A percentile compares a stretch with the other conserved stretches of the same genome.
Conservation (phyloP, 2,888 invertebrate species). For the Dasysyrphus tricinctus region DNA sequence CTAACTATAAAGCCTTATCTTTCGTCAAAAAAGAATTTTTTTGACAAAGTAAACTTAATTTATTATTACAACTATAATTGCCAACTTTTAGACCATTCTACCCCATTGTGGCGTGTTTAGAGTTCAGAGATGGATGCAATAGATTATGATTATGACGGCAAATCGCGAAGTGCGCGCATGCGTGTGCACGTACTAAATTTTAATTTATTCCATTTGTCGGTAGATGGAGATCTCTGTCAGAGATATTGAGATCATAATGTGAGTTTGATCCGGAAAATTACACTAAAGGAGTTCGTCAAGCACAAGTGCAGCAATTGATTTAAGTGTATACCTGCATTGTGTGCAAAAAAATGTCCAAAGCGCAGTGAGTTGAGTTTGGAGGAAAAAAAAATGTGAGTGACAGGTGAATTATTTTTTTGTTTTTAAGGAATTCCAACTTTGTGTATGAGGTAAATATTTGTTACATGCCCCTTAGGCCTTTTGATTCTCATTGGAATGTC, state of each 20-base stretch:
- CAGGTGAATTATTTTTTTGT: constrained; percentile 35
- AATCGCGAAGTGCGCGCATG: constrained; percentile 51
- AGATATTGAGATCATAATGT: constrained; percentile 64
- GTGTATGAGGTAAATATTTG: not conserved
- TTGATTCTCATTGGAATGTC: constrained; percentile 33
- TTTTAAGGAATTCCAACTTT: constrained; percentile 51
- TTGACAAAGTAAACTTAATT: too few species aligned
- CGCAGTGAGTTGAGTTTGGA: constrained; percentile 8
- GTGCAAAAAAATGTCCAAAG: not conserved
- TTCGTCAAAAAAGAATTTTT: too few species aligned
- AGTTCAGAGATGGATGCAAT: constrained; percentile 50
- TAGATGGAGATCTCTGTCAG: constrained; percentile 64
- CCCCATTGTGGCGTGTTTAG: not conserved
- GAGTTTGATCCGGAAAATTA: constrained; percentile 57
- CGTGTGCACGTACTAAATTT: constrained; percentile 60
- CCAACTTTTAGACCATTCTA: not conserved
- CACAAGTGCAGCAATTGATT: constrained; percentile 28
- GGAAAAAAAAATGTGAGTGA: constrained; percentile 26
- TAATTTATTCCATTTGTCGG: constrained; percentile 66
- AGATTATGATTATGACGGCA: constrained; percentile 63
- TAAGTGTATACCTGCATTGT: not conserved
- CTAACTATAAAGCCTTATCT: too few species aligned
- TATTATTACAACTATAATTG: not conserved
- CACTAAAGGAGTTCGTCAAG: constrained; percentile 18
- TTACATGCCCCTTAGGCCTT: constrained; percentile 4